Base-by-base conservation (phyloP, 2,888 invertebrate genomes). In the Caenorhabditis panamensis region DNA sequence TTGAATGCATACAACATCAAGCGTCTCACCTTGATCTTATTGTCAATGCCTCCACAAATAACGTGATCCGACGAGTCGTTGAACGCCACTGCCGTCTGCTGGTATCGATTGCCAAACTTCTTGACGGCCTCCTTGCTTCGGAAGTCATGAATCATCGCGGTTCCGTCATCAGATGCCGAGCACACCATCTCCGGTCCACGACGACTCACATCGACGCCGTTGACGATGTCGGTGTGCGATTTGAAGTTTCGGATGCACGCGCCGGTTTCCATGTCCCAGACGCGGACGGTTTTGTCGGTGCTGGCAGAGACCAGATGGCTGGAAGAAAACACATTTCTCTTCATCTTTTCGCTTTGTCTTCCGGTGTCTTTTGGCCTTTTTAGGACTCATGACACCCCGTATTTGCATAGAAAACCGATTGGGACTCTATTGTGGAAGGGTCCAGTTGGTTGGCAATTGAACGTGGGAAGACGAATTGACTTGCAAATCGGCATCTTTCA, bases 1-100 rank as follows among this genome's bases (percentile, higher is more conserved):
- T n/a, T n/a, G n/a, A 36, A 36, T 36, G 36, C 36, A 36, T 36
- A 36, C 5, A 36, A 36, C 36, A 36, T 36, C 36, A 36, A 36
- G n/a, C n/a, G n/a, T n/a, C n/a, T n/a, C 9, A 93, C 93, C 93
- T 97, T 97, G 9, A 99, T 94, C 81, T 96, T 95, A 92, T 99
- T 99, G 91, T 99, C 99, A 72, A 99, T 95, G 4, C 99, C 98
- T 0, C 95, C 96, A 8, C 95, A 95, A 82, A 98, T 95, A 2
- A 99, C 94, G 91, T 96, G 96, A 89, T 99, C 98, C 0, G 96
- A 95, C 0, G 96, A 96, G 89, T 99, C 98, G 89, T 95, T 97
- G 91, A 98, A 98, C 16, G 95, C 94, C 0, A 96, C 96, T 0
- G 96, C 93, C 0, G 96, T 96, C 16, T 96, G 91, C 86, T 91